These are phyloP conservation scores for Drosophila melanogaster DNA, from an alignment of 1,140 invertebrate species.

Conservation along the genomic window DNA sequence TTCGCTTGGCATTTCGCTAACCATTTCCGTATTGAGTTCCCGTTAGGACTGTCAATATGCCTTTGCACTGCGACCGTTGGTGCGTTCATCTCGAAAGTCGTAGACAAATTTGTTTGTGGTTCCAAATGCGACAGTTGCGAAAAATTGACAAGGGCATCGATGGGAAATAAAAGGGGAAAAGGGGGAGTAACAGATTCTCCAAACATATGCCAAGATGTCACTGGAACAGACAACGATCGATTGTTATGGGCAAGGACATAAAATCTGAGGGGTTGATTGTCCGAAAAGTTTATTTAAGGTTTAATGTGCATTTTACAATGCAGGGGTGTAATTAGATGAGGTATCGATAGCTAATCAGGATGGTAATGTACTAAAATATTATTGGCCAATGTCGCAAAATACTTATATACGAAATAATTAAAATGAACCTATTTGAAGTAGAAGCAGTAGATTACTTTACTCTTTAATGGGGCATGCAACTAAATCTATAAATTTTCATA, in stretches of 20 bases:
- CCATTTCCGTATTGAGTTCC: slow-evolving; percentile 63
- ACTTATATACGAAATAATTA: no score
- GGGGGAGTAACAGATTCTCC: slow-evolving; percentile 12
- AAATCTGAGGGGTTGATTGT: slow-evolving; percentile 2
- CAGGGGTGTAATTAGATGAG: background rate
- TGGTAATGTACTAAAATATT: background rate
- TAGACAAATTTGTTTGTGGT: slow-evolving; percentile 82
- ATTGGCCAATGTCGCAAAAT: background rate
- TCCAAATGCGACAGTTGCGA: slow-evolving; percentile 68
- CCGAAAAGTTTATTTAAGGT: background rate
- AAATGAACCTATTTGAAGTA: no score
- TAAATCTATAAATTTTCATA: no score
- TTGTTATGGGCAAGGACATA: slow-evolving; percentile 23
- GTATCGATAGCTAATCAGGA: background rate
- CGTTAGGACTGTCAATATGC: slow-evolving; percentile 74
- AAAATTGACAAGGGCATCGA: background rate
- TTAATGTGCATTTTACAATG: slow-evolving; percentile 13
- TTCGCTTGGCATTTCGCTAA: slow-evolving; percentile 17
- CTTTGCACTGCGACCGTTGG: slow-evolving; percentile 44
- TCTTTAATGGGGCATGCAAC: no score
- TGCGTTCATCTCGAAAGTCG: slow-evolving; percentile 64
- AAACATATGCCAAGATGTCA: slow-evolving; percentile 58
- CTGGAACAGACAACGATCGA: slow-evolving; percentile 20
- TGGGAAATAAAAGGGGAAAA: background rate
- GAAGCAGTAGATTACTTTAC: no score